These are phyloP conservation scores for Salarias fasciatus DNA, from an alignment of 2,797 vertebrate genomes.

Conservation along the genomic window DNA sequence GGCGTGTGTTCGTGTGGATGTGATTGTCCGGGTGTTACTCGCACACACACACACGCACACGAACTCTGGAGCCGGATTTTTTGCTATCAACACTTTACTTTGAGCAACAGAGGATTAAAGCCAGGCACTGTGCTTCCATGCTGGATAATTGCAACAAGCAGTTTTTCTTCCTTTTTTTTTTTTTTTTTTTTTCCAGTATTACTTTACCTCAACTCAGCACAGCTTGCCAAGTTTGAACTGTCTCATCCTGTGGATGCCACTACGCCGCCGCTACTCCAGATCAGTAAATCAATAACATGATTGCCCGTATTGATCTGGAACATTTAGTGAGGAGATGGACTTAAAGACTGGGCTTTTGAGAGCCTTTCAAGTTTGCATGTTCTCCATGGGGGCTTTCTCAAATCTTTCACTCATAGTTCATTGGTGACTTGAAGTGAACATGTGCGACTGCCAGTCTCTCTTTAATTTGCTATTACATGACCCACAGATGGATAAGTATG, in stretches of 20 bases:
- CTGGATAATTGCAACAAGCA: conserved; percentile 64
- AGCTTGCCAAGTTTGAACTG: conserved; percentile 60
- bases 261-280: conserved; percentile 88
- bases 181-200: conserved; percentile 25
- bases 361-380: no score
- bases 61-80: conserved; percentile 78
- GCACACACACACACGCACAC: conserved; percentile 20
- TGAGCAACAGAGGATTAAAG: conserved; percentile 80
- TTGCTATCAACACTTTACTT: conserved; percentile 85
- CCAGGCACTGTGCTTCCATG: conserved; percentile 54
- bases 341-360: conserved; percentile 34
- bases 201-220: conserved; percentile 58
- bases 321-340: conserved; percentile 63
- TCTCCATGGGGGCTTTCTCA: no score
- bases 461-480: no score
- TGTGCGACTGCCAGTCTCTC: no score
- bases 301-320: conserved; percentile 29
- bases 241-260: conserved; percentile 59
- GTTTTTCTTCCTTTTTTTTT: conserved; percentile 17
- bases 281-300: conserved; percentile 53
- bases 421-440: no score
- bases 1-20: conserved; percentile 15
- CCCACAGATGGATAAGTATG: no score
- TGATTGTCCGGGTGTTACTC: conserved; percentile 6
- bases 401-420: no score